Conservation (phyloP, 2,888 invertebrate species). For the Euplagia quadripunctaria region DNA sequence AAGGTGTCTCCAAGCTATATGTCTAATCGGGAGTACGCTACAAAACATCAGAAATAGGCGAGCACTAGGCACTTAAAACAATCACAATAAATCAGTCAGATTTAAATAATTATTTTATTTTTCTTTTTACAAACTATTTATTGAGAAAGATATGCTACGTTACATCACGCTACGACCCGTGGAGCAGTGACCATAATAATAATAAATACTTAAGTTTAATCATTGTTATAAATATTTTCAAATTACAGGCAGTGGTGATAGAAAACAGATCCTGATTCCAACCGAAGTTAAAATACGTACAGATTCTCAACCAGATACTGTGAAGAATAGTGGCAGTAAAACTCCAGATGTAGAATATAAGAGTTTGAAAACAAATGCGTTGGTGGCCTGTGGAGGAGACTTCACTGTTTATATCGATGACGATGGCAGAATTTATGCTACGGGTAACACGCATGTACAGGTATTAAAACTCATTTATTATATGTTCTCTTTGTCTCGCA, state of each 20-base stretch:
- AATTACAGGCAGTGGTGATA: constrained; percentile 87
- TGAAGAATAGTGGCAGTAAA: constrained; percentile 56
- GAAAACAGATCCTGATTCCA: constrained; percentile 87
- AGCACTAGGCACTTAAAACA: no score
- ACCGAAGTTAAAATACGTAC: constrained; percentile 83
- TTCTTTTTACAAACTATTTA: no score
- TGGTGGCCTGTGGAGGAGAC: constrained; percentile 92
- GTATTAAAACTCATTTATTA: constrained; percentile 48
- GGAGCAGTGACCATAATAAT: no score
- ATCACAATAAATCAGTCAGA: no score
- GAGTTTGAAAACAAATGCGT: constrained; percentile 62
- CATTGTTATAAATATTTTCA: not conserved
- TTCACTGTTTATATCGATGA: constrained; percentile 91
- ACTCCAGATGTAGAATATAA: constrained; percentile 63
- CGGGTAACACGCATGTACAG: constrained; percentile 89
- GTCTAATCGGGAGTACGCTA: no score
- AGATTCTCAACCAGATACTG: constrained; percentile 64
- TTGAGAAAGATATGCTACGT: no score
- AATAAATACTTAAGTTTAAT: no score
- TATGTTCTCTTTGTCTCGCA: not conserved
- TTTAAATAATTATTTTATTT: no score
- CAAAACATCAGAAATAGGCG: no score
- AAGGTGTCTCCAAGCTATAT: no score
- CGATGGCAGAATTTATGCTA: constrained; percentile 90
- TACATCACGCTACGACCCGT: no score